These are phyloP conservation scores for Peromyscus nudipes DNA, from an alignment of 2,797 vertebrate species.

Conservation along the genomic window DNA sequence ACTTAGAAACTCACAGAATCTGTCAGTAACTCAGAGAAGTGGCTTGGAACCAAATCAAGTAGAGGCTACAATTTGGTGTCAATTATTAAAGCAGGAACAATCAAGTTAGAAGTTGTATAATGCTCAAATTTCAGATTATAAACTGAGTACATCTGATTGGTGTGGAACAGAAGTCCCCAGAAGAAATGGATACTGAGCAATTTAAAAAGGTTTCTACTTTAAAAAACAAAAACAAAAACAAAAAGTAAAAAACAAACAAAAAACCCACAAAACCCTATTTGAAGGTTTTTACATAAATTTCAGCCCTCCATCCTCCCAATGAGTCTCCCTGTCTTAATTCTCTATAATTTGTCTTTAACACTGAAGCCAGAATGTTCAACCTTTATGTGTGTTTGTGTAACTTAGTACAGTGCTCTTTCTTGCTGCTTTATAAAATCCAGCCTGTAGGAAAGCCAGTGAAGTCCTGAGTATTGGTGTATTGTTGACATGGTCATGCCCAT, in stretches of 20 bases:
- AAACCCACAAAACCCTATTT: not conserved
- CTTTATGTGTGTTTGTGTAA: not conserved
- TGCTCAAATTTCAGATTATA: constrained; percentile 8
- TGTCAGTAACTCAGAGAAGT: not conserved
- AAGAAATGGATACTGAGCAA: constrained; percentile 16
- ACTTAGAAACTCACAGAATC: constrained; percentile 20
- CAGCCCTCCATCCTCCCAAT: not conserved
- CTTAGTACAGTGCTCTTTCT: not conserved
- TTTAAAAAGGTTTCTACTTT: not conserved
- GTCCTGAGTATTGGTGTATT: not conserved
- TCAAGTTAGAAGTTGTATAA: not conserved
- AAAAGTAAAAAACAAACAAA: not conserved
- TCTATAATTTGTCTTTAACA: not conserved
- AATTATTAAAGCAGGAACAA: not conserved
- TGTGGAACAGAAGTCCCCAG: not conserved
- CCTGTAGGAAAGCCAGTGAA: not conserved
- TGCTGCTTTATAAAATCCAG: not conserved
- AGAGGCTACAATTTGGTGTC: not conserved
- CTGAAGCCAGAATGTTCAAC: not conserved
- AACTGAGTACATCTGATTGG: not conserved
- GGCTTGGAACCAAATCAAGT: not conserved
- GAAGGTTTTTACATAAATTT: not conserved
- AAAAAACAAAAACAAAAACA: not conserved
- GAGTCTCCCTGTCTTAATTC: not conserved
- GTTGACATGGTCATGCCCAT: not conserved